Conservation (phyloP, 2,888 invertebrate species). For the Heliconius ethilla region DNA sequence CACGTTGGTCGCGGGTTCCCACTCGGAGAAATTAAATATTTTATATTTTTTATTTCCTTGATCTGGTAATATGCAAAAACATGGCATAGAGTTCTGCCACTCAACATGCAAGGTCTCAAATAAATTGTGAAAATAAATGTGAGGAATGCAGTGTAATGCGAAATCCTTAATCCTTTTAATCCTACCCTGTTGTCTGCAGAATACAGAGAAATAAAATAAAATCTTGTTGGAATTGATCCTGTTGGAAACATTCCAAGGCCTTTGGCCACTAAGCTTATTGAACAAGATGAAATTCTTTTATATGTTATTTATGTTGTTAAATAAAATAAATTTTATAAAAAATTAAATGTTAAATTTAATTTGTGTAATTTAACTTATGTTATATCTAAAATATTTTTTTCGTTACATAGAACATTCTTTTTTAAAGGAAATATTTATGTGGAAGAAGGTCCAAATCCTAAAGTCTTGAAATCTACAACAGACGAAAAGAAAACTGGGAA, state of each 20-base stretch:
- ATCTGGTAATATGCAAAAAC: background rate
- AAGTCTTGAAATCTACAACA: slow-evolving; percentile 69
- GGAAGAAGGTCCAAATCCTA: slow-evolving; percentile 67
- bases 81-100: no score
- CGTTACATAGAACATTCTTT: background rate
- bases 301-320: background rate
- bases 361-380: background rate
- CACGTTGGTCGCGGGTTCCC: background rate
- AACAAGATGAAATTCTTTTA: no score
- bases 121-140: no score
- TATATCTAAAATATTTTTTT: background rate
- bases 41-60: background rate
- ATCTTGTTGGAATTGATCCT: no score
- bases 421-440: slow-evolving; percentile 61
- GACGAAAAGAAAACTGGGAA: slow-evolving; percentile 83
- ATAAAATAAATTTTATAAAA: background rate
- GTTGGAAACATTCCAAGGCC: no score
- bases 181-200: no score
- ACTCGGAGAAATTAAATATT: background rate
- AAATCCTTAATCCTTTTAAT: no score
- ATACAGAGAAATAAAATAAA: no score
- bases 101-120: no score
- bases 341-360: background rate
- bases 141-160: no score
- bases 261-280: no score